Base-by-base conservation (phyloP, 2,888 invertebrate genomes). In the Drosophila algonquin region DNA sequence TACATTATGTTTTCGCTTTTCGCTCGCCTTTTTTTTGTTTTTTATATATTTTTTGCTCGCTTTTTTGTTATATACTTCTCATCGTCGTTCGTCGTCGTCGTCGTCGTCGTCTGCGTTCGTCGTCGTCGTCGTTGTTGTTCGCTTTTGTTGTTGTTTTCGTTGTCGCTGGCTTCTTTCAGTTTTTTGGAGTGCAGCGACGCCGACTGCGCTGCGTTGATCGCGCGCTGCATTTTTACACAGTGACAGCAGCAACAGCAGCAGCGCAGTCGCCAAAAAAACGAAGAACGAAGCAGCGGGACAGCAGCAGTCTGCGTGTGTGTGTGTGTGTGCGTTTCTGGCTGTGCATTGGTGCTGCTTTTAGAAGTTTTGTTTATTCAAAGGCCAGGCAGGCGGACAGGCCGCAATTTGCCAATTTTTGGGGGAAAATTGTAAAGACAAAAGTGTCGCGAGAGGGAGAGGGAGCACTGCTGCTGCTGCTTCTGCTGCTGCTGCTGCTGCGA, bases 361-460 rank as follows among this genome's bases (percentile, higher is more conserved):
- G 63, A 60, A 73, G 71, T 73, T 72, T 68, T 74, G 72, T 75
- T 73, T 74, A 71, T 71, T 63, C 70, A 72, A 71, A 40, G 40
- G 40, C 40, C 40, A 40, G 40, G 40, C 40, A 40, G 40, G 40
- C 40, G 21, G 21, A 21, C 21, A 60, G 67, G 61, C 55, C 65
- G 54, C 60, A 73, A 61, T 14, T 24, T 24, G 24, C 30, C 30
- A 14, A 40, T 40, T 40, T 40, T 55, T 60, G 71, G 65, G 76
- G 69, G 62, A 45, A 59, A 72, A 75, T 65, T 81, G 69, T 64
- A 59, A 57, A 74, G 65, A 70, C 56, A 73, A 63, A 52, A 52
- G 44, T 57, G 52, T 51, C 59, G 64, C 47, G 14, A 40, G 5
- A 12, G 14, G 14, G 14, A 14, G 40, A 40, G 14, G 6, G 40